Evolutionary conservation across 2,113 vertebrate genomes (phyloP).

Genomic region (Oreochromis niloticus): DNA sequence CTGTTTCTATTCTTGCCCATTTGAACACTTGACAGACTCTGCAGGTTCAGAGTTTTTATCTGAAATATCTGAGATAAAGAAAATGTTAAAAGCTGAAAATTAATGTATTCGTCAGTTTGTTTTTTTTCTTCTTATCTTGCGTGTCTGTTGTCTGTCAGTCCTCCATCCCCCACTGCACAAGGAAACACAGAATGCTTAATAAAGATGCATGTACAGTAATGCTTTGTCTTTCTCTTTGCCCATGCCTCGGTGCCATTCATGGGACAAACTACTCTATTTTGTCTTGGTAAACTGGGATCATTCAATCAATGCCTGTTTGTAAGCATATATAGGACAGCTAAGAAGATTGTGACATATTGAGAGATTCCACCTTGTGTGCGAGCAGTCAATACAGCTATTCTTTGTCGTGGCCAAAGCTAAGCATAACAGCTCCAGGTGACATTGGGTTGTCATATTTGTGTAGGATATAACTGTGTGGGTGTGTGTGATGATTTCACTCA

Average conservation of each 20-base stretch:
- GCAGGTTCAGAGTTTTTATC: background rate
- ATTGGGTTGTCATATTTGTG: slow-evolving; percentile 35
- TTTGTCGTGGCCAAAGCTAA: slow-evolving; percentile 3
- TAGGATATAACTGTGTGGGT: background rate
- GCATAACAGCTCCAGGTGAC: slow-evolving; percentile 31
- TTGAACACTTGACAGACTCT: slow-evolving; percentile 5
- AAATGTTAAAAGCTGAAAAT: background rate
- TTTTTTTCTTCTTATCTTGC: background rate
- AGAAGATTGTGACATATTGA: slow-evolving; percentile 57
- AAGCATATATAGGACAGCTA: slow-evolving; percentile 37
- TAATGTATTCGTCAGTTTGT: background rate
- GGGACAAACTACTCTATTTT: background rate
- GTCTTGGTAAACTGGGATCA: slow-evolving; percentile 20
- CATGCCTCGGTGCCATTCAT: slow-evolving; percentile 12
- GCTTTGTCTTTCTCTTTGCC: slow-evolving; percentile 11
- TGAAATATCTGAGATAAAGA: background rate
- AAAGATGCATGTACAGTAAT: slow-evolving; percentile 17
- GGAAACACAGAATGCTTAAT: background rate
- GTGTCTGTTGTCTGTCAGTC: background rate
- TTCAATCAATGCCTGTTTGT: slow-evolving; percentile 54
- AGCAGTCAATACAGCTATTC: slow-evolving; percentile 42
- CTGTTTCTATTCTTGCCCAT: slow-evolving; percentile 8
- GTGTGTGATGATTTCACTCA: background rate
- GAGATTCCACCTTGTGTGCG: slow-evolving; percentile 45
- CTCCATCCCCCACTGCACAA: background rate